Evolutionary conservation across 2,113 vertebrate genomes (phyloP).

Genomic region (Condylura cristata): DNA sequence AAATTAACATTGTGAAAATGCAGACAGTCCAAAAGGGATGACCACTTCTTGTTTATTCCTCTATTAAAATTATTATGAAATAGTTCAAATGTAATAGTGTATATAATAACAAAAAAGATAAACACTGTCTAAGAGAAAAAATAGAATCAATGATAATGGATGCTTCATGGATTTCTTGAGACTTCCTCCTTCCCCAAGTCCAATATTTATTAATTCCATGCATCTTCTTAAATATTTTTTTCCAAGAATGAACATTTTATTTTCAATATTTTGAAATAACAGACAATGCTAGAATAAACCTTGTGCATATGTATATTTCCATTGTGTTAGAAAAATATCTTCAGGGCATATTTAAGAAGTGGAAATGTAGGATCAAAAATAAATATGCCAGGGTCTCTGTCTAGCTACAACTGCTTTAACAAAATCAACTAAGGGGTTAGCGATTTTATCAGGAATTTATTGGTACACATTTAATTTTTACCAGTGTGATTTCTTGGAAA

Average conservation of each 20-base stretch:
- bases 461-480: not conserved
- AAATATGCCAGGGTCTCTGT: not conserved
- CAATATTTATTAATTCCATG: not conserved
- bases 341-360: not conserved
- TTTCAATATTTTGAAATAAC: not conserved
- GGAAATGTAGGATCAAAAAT: not conserved
- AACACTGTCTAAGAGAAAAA: not conserved
- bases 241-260: not conserved
- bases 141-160: not conserved
- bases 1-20: not conserved
- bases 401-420: not conserved
- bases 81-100: not conserved
- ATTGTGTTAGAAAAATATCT: not conserved
- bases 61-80: not conserved
- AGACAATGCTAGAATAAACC: not conserved
- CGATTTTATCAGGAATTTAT: not conserved
- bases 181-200: too few species aligned
- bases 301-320: not conserved
- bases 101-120: not conserved
- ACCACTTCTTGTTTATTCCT: not conserved
- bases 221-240: not conserved
- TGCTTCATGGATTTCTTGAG: not conserved
- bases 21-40: not conserved
- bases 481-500: not conserved
- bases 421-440: not conserved